A percentile compares a stretch with the other conserved stretches of the same genome.
Conservation (phyloP, 2,797 vertebrate species). For the Coluber constrictor region DNA sequence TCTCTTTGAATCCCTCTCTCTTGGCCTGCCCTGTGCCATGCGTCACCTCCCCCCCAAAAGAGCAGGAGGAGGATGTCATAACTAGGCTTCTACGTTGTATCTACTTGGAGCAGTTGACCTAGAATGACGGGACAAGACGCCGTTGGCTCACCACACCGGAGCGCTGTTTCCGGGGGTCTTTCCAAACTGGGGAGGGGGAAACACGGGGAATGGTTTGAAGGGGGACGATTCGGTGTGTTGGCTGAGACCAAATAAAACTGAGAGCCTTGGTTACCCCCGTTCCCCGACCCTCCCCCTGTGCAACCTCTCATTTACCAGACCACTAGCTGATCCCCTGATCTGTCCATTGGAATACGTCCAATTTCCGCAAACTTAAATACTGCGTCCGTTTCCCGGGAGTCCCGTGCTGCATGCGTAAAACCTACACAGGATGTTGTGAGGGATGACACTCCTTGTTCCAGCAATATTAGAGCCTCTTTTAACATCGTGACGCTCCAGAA, state of each 20-base stretch:
- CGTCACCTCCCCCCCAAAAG: not conserved
- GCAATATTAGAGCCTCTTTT: not conserved
- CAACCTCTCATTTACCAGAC: not conserved
- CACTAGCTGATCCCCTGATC: not conserved
- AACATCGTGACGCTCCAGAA: not conserved
- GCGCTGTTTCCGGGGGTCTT: not conserved
- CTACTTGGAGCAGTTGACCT: not conserved
- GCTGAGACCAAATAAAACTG: not conserved
- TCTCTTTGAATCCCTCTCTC: not conserved
- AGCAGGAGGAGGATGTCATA: not conserved
- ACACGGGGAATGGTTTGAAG: not conserved
- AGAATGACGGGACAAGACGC: not conserved
- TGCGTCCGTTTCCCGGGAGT: not conserved
- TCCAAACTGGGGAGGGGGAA: not conserved
- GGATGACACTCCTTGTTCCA: not conserved
- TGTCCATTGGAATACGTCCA: not conserved
- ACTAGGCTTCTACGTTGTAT: not conserved
- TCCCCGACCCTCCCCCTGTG: conserved; percentile 27
- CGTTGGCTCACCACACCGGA: not conserved
- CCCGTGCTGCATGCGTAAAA: not conserved
- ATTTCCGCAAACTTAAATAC: not conserved
- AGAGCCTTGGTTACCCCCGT: too few species aligned
- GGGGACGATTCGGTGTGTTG: too few species aligned
- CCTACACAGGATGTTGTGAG: not conserved
- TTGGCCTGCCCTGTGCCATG: not conserved